These are phyloP conservation scores for Belgica antarctica DNA, from an alignment of 2,888 invertebrate species.

Conservation along the genomic window DNA sequence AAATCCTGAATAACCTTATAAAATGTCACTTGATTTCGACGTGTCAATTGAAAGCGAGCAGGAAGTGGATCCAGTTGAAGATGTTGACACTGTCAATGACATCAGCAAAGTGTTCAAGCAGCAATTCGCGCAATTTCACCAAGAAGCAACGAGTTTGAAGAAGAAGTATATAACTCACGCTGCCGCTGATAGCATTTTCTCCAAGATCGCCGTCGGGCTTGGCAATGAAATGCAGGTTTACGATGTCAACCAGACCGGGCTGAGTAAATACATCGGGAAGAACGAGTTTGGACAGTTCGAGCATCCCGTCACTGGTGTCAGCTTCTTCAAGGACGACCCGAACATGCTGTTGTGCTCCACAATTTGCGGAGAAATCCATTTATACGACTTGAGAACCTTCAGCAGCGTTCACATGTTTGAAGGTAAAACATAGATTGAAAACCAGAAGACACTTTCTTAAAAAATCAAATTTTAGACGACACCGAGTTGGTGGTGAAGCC, in stretches of 20 bases:
- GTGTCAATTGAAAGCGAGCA: slow-evolving; percentile 45
- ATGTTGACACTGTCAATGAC: slow-evolving; percentile 50
- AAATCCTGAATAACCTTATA: not conserved
- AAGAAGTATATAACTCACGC: slow-evolving; percentile 64
- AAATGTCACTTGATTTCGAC: slow-evolving; percentile 26
- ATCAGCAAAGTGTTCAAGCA: slow-evolving; percentile 49
- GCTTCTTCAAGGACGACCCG: slow-evolving; percentile 50
- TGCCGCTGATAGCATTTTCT: slow-evolving; percentile 55
- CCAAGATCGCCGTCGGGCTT: slow-evolving; percentile 57
- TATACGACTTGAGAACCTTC: slow-evolving; percentile 55
- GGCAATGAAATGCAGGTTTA: slow-evolving; percentile 58
- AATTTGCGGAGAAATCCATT: slow-evolving; percentile 49
- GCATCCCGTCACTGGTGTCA: slow-evolving; percentile 49
- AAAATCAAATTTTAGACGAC: slow-evolving; percentile 46
- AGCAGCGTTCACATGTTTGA: slow-evolving; percentile 56
- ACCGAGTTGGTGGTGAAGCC: slow-evolving; percentile 57
- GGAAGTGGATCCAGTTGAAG: slow-evolving; percentile 48
- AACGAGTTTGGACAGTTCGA: slow-evolving; percentile 34
- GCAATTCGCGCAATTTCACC: slow-evolving; percentile 51
- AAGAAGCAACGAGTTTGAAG: slow-evolving; percentile 58
- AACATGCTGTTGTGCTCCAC: slow-evolving; percentile 50
- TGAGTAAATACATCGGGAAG: slow-evolving; percentile 48
- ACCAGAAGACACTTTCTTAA: slow-evolving; percentile 42
- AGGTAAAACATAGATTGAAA: slow-evolving; percentile 51
- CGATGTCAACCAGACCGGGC: slow-evolving; percentile 53